A percentile compares a stretch with the other conserved stretches of the same genome.
Conservation (phyloP, 2,888 invertebrate genomes). For the Coleophora flavipennella region DNA sequence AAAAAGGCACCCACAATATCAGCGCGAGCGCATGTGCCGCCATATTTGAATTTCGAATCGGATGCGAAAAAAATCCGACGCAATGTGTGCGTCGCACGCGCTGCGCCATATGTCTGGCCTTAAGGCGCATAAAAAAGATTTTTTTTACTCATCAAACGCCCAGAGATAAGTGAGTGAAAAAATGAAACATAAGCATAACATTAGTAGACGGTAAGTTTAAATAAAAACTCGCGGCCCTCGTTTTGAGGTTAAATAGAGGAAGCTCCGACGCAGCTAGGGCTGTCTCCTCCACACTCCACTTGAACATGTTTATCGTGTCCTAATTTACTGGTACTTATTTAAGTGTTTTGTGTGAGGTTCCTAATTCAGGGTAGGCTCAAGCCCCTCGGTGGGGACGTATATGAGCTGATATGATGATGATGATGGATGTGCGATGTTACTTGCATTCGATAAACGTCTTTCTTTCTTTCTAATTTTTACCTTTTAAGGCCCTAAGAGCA, state of each 20-base stretch:
- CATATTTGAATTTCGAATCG: constrained; percentile 65
- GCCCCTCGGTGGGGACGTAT: no score
- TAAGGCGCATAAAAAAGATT: constrained; percentile 38
- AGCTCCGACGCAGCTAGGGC: constrained; percentile 37
- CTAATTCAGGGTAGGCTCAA: no score
- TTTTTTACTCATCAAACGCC: constrained; percentile 60
- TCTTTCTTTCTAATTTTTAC: no score
- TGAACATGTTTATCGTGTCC: no score
- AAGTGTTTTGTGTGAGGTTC: no score
- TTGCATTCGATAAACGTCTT: no score
- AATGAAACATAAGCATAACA: constrained; percentile 69
- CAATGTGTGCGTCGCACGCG: constrained; percentile 65
- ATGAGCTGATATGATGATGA: no score
- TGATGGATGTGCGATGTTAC: no score
- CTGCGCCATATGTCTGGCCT: constrained; percentile 48
- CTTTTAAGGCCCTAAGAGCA: no score
- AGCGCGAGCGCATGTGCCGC: constrained; percentile 49
- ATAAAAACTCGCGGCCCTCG: constrained; percentile 49
- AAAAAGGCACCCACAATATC: constrained; percentile 40
- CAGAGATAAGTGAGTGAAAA: constrained; percentile 44
- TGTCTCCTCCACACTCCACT: constrained; percentile 11
- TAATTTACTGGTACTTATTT: no score
- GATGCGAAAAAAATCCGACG: constrained; percentile 66
- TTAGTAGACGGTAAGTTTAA: constrained; percentile 51
- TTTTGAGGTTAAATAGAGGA: constrained; percentile 61